Conservation (phyloP, 2,888 invertebrate genomes). For the Dexiosoma caninum region DNA sequence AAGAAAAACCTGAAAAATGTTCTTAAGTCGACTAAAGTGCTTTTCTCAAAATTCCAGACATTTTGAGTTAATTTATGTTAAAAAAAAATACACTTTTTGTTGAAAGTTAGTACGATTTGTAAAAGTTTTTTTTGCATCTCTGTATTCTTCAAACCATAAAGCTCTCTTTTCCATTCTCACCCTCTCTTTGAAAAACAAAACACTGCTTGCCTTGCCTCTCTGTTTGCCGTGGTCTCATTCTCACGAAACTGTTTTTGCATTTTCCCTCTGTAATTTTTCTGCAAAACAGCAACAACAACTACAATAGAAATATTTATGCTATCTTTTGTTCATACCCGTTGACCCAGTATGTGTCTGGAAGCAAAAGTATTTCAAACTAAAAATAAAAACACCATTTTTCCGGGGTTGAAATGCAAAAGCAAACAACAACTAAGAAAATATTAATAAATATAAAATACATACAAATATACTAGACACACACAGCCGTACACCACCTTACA, state of each 20-base stretch:
- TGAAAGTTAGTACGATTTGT: too few relatives aligned
- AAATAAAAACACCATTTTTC: conserved; percentile 37
- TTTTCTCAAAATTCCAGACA: too few relatives aligned
- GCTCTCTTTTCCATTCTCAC: background rate
- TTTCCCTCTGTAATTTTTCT: background rate
- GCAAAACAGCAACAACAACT: background rate
- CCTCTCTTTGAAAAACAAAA: background rate
- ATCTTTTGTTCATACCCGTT: conserved; percentile 41
- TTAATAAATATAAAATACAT: too few relatives aligned
- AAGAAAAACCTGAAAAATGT: too few relatives aligned
- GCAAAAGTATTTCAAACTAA: conserved; percentile 3
- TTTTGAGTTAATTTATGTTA: too few relatives aligned
- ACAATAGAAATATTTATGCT: conserved; percentile 17
- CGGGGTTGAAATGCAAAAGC: conserved; percentile 42
- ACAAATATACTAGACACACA: too few relatives aligned
- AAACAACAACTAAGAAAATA: conserved; percentile 1
- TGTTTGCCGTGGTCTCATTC: background rate
- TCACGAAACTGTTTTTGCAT: background rate
- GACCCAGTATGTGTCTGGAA: conserved; percentile 49
- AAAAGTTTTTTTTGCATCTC: too few relatives aligned
- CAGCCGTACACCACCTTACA: background rate
- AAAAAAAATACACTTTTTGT: too few relatives aligned
- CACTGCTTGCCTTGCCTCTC: background rate
- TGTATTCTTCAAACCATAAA: background rate
- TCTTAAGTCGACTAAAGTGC: too few relatives aligned